Conservation (phyloP, 53 echinoderm and acorn worm genomes). For the Patiria pectinifera region DNA sequence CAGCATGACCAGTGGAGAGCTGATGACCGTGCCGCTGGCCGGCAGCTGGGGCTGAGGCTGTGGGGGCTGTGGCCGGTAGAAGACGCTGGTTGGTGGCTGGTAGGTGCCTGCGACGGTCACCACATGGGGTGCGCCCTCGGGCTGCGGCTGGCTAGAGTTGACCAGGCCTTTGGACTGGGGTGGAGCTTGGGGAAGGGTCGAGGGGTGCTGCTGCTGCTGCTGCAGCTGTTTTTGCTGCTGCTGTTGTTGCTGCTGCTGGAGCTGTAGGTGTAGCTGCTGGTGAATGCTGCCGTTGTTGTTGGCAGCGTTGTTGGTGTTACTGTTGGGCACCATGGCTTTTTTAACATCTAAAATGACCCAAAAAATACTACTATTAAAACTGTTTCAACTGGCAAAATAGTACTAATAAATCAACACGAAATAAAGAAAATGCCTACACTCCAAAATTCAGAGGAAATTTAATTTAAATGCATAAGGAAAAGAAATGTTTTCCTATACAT, state of each 20-base stretch:
- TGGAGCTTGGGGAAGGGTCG: not conserved
- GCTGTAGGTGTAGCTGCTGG: slow-evolving; percentile 64
- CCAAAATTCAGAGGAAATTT: too few species aligned
- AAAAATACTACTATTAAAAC: not conserved
- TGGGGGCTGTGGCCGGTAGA: slow-evolving; percentile 48
- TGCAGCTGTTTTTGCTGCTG: slow-evolving; percentile 46
- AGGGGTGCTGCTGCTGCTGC: slow-evolving; percentile 51
- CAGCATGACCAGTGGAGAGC: slow-evolving; percentile 77
- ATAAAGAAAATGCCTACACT: too few species aligned
- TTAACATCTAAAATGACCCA: slow-evolving; percentile 29
- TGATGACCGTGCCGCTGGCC: slow-evolving; percentile 35
- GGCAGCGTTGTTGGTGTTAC: slow-evolving; percentile 17
- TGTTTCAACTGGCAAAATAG: too few species aligned
- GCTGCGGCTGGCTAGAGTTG: slow-evolving; percentile 29
- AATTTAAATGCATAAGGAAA: too few species aligned
- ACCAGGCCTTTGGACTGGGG: slow-evolving; percentile 54
- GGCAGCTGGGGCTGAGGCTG: slow-evolving; percentile 7
- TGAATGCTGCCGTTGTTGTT: slow-evolving; percentile 55
- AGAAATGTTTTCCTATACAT: too few species aligned
- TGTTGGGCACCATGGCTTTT: slow-evolving; percentile 18
- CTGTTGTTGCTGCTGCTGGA: slow-evolving; percentile 38
- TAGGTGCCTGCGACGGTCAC: slow-evolving; percentile 91
- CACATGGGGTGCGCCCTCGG: slow-evolving; percentile 63
- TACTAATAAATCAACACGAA: too few species aligned
- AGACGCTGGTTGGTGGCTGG: slow-evolving; percentile 84